Percentiles rank a stretch among this genome's conserved stretches.
These are phyloP conservation scores for Hylaeus volcanicus DNA, from an alignment of 1,140 invertebrate species.

Conservation along the genomic window DNA sequence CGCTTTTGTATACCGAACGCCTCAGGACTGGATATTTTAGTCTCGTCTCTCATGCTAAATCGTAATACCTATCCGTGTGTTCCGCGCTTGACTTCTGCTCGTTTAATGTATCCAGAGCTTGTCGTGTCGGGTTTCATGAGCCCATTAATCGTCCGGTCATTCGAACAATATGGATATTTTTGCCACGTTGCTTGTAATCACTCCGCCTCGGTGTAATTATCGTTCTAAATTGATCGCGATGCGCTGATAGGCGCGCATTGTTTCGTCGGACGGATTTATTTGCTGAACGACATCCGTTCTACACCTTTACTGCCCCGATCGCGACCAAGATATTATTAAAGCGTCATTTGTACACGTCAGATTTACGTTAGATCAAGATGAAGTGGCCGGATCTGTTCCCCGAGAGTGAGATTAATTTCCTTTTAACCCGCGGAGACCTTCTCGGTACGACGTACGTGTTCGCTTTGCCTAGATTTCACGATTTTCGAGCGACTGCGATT, in stretches of 20 bases:
- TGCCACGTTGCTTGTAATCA: background rate
- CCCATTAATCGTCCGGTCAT: slow-evolving; percentile 8
- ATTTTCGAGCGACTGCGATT: background rate
- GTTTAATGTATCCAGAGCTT: background rate
- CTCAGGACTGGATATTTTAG: slow-evolving; percentile 21
- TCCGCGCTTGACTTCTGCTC: background rate
- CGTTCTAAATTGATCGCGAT: slow-evolving; percentile 5
- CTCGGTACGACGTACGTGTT: background rate
- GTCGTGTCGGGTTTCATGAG: slow-evolving; percentile 35
- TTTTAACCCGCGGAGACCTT: no score
- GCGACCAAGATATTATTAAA: slow-evolving; percentile 35
- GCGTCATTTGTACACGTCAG: slow-evolving; percentile 27
- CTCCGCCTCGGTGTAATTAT: slow-evolving; percentile 12
- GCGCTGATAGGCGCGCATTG: slow-evolving; percentile 6
- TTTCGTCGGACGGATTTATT: slow-evolving; percentile 21
- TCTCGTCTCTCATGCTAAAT: slow-evolving; percentile 29
- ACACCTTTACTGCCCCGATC: slow-evolving; percentile 27
- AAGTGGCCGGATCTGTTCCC: background rate
- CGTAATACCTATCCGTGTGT: slow-evolving; percentile 34
- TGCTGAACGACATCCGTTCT: slow-evolving; percentile 21
- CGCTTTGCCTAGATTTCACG: background rate
- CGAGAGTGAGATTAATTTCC: slow-evolving; percentile 33
- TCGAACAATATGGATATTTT: slow-evolving; percentile 32
- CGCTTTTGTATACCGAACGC: slow-evolving; percentile 31
- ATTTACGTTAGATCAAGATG: slow-evolving; percentile 8